Evolutionary conservation across 1,140 invertebrate genomes (phyloP).

Genomic region (Limonius californicus): DNA sequence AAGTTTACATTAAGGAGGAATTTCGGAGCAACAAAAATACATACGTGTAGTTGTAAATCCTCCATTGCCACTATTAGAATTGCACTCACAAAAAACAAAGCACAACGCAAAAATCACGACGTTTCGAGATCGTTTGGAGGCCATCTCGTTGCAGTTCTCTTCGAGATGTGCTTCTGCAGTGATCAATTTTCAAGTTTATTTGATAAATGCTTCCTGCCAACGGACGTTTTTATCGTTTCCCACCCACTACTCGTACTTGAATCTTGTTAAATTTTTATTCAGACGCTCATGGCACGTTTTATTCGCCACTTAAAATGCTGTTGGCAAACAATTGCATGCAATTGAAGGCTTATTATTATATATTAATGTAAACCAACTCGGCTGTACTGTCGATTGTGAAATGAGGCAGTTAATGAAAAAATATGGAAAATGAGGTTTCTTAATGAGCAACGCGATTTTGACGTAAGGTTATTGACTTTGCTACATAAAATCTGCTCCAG

Average conservation of each 20-base stretch:
- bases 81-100: neutral
- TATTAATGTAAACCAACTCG: too few species aligned
- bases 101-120: conserved; percentile 11
- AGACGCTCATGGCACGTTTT: neutral
- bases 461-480: too few species aligned
- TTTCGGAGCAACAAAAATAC: too few species aligned
- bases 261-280: neutral
- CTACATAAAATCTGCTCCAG: too few species aligned
- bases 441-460: too few species aligned
- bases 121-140: conserved; percentile 4
- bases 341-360: conserved; percentile 1
- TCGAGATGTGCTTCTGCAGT: neutral
- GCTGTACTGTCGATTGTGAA: too few species aligned
- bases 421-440: too few species aligned
- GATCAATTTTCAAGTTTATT: conserved; percentile 23
- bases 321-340: neutral
- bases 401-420: too few species aligned
- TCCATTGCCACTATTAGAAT: neutral
- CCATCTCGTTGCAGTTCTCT: neutral
- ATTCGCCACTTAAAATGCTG: conserved; percentile 7
- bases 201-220: conserved; percentile 29
- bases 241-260: conserved; percentile 13
- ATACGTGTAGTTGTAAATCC: neutral
- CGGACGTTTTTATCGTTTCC: conserved; percentile 27
- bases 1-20: too few species aligned